phyloP scores from a whole-genome alignment of 37 sponge, comb jelly and placozoan species.

The Mnemiopsis leidyi region DNA sequence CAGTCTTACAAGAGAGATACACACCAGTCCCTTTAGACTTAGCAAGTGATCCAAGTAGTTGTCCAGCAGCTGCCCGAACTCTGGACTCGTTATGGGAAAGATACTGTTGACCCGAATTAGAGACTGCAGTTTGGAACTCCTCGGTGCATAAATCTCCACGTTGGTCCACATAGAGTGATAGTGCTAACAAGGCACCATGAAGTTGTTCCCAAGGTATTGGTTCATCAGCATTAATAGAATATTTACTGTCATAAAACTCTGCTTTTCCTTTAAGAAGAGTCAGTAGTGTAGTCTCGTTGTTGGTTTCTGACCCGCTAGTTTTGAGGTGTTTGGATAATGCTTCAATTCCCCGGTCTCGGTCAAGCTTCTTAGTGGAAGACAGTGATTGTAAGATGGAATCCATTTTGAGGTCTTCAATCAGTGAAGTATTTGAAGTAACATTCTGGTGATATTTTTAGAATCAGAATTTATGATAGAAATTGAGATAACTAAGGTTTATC shows the following conservation, averaged over 20 bases:
- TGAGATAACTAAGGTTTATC: too few relatives aligned
- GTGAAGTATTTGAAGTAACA: too few relatives aligned
- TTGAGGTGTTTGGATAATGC: neutral
- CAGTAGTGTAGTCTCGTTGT: neutral
- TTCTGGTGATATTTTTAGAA: too few relatives aligned
- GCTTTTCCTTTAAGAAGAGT: neutral
- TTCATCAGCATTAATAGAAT: neutral
- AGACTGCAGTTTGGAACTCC: neutral
- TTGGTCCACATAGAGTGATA: neutral
- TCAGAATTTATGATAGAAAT: too few relatives aligned
- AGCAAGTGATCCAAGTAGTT: conserved; percentile 28
- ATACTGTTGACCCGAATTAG: neutral
- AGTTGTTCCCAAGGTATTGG: conserved; percentile 50
- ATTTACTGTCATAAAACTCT: neutral
- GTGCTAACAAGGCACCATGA: conserved; percentile 23
- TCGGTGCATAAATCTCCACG: neutral
- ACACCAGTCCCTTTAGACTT: neutral
- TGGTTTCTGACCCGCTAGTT: neutral
- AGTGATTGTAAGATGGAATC: neutral
- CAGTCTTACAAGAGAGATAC: neutral
- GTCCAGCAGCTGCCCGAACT: neutral
- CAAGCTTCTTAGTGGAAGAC: neutral
- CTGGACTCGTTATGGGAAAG: conserved; percentile 11
- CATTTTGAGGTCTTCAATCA: too few relatives aligned
- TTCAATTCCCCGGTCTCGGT: conserved; percentile 40